Percentiles rank a stretch among this genome's conserved stretches.
Evolutionary conservation across 2,888 invertebrate genomes (phyloP).

Genomic region (Netelia fuscicornis): DNA sequence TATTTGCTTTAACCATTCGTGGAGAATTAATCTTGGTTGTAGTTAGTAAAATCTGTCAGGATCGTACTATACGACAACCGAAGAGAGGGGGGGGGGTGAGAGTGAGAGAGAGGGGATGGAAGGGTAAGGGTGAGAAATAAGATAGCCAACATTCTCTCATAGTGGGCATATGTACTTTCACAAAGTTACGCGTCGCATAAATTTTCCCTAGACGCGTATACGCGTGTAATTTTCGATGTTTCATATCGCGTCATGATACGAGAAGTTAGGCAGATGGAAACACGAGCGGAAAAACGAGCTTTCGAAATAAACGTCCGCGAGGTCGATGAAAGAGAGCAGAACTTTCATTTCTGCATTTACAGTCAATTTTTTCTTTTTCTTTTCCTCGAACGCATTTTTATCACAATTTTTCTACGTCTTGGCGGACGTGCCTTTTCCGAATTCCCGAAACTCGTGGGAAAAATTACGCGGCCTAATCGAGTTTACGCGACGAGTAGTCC

Average conservation of each 20-base stretch:
- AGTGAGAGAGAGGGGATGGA: not conserved
- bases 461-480: slow-evolving; percentile 12
- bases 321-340: no score
- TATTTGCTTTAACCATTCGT: slow-evolving; percentile 66
- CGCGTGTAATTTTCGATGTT: slow-evolving; percentile 1
- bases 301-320: no score
- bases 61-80: slow-evolving; percentile 40
- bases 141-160: not conserved
- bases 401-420: slow-evolving; percentile 5
- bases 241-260: not conserved
- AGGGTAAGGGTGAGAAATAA: not conserved
- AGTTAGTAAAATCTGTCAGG: slow-evolving; percentile 60
- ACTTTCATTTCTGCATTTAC: no score
- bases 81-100: not conserved
- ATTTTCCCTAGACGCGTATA: not conserved
- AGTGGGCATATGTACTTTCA: slow-evolving; percentile 13
- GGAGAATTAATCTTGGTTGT: slow-evolving; percentile 66
- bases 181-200: slow-evolving; percentile 21
- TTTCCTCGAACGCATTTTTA: no score
- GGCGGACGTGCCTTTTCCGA: not conserved
- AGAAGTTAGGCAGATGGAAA: no score
- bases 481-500: slow-evolving; percentile 14
- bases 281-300: no score
- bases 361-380: no score
- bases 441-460: no score